Percentiles rank a stretch among this genome's conserved stretches.
Conservation (phyloP, 2,888 invertebrate genomes). For the Oxytorus armatus region DNA sequence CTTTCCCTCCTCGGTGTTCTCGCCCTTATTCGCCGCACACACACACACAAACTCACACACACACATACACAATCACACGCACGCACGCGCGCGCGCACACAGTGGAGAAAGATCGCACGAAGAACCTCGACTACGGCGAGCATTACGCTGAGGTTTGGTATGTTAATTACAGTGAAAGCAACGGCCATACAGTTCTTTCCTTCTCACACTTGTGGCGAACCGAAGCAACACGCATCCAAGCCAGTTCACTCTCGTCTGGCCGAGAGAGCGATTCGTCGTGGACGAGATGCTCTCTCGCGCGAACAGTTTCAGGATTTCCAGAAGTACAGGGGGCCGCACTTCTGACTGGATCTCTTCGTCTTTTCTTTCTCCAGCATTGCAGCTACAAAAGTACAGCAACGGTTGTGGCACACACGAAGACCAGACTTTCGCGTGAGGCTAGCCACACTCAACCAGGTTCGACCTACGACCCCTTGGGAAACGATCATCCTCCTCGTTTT, state of each 20-base stretch:
- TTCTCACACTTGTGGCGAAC: slow-evolving; percentile 49
- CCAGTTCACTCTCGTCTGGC: slow-evolving; percentile 52
- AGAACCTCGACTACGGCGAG: slow-evolving; percentile 69
- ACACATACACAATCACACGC: too few relatives aligned
- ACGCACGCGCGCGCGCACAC: too few relatives aligned
- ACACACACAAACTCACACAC: too few relatives aligned
- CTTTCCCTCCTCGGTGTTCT: background rate
- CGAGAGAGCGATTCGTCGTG: slow-evolving; percentile 69
- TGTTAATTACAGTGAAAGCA: slow-evolving; percentile 84
- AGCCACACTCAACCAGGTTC: slow-evolving; percentile 74
- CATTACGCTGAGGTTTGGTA: slow-evolving; percentile 81
- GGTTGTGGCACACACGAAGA: slow-evolving; percentile 52
- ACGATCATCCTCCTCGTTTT: slow-evolving; percentile 69
- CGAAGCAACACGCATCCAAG: slow-evolving; percentile 39
- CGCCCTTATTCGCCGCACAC: background rate
- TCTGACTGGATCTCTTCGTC: slow-evolving; percentile 56
- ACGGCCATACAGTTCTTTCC: slow-evolving; percentile 68
- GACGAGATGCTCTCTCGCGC: slow-evolving; percentile 48
- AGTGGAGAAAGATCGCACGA: slow-evolving; percentile 48
- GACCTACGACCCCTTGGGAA: slow-evolving; percentile 82
- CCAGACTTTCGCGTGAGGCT: slow-evolving; percentile 71
- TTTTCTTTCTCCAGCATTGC: slow-evolving; percentile 35
- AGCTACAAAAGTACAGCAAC: slow-evolving; percentile 70
- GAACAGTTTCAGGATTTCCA: slow-evolving; percentile 57
- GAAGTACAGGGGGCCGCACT: slow-evolving; percentile 41